Conservation (phyloP, 2,797 vertebrate genomes). For the Xyrichtys novacula region DNA sequence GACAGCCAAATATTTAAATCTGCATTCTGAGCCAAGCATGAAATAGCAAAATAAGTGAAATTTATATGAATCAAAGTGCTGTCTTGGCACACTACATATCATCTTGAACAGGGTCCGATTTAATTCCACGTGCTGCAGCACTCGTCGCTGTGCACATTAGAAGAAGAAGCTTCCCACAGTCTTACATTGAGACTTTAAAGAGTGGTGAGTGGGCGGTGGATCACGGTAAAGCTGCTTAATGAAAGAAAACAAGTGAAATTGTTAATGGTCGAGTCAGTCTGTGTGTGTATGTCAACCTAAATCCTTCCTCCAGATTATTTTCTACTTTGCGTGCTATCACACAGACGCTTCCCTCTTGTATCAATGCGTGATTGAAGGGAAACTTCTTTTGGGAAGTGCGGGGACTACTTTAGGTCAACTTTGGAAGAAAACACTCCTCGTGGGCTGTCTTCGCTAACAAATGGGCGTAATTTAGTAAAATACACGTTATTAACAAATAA, state of each 20-base stretch:
- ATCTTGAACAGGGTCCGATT: constrained; percentile 65
- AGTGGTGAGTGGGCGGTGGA: constrained; percentile 13
- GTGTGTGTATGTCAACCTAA: constrained; percentile 38
- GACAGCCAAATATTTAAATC: not conserved
- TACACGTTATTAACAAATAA: rapidly evolving
- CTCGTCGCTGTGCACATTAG: constrained; percentile 30
- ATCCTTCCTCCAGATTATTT: constrained; percentile 74
- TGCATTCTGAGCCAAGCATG: not conserved
- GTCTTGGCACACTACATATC: constrained; percentile 25
- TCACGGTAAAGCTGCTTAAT: constrained; percentile 35
- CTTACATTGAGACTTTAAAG: constrained; percentile 15
- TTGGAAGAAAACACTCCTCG: constrained; percentile 23
- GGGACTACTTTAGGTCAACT: constrained; percentile 83
- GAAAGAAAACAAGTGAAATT: constrained; percentile 57
- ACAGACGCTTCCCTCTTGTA: constrained; percentile 79
- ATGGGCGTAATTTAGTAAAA: rapidly evolving
- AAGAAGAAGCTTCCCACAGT: constrained; percentile 26
- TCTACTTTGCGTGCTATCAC: constrained; percentile 79
- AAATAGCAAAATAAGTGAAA: not conserved
- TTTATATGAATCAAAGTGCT: not conserved
- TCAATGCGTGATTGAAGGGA: constrained; percentile 85
- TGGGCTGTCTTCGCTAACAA: rapidly evolving
- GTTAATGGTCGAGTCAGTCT: constrained; percentile 66
- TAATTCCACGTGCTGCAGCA: constrained; percentile 77
- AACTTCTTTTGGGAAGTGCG: constrained; percentile 87